phyloP scores from a whole-genome alignment of 2,113 vertebrate genomes.

The Zootoca vivipara region DNA sequence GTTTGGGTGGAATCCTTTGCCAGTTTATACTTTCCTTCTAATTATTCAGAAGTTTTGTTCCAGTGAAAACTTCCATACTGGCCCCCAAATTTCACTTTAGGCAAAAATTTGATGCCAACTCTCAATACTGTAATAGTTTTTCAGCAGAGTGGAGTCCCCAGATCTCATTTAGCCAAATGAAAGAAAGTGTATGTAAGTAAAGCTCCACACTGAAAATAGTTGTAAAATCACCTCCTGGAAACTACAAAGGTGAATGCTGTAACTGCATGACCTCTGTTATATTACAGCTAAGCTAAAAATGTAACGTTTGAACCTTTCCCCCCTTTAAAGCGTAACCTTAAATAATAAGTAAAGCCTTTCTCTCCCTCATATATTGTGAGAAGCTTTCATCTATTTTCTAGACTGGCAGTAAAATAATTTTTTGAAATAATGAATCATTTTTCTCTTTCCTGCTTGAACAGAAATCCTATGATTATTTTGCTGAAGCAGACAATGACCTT shows the following conservation, averaged over 20 bases:
- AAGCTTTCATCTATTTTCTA: conserved; percentile 71
- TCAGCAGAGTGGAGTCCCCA: conserved; percentile 18
- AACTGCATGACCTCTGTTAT: conserved; percentile 58
- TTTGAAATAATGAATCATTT: conserved; percentile 76
- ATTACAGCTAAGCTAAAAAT: conserved; percentile 73
- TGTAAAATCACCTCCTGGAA: conserved; percentile 50
- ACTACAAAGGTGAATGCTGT: conserved; percentile 54
- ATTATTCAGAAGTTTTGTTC: background rate
- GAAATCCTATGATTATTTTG: conserved; percentile 74
- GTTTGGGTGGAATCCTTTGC: background rate
- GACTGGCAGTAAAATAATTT: conserved; percentile 71
- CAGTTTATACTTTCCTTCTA: background rate
- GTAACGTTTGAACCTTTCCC: conserved; percentile 70
- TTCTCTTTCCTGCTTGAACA: conserved; percentile 68
- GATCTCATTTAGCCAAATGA: conserved; percentile 51
- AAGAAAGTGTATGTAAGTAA: conserved; percentile 39
- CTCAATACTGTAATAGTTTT: background rate
- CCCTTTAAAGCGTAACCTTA: conserved; percentile 71
- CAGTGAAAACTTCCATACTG: background rate
- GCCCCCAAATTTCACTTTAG: background rate
- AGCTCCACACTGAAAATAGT: conserved; percentile 37
- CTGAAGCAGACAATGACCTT: conserved; percentile 71
- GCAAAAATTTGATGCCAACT: background rate
- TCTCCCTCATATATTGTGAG: conserved; percentile 65
- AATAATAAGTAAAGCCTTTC: conserved; percentile 66